Conservation (phyloP, 2,113 vertebrate species). For the Circaetus gallicus region DNA sequence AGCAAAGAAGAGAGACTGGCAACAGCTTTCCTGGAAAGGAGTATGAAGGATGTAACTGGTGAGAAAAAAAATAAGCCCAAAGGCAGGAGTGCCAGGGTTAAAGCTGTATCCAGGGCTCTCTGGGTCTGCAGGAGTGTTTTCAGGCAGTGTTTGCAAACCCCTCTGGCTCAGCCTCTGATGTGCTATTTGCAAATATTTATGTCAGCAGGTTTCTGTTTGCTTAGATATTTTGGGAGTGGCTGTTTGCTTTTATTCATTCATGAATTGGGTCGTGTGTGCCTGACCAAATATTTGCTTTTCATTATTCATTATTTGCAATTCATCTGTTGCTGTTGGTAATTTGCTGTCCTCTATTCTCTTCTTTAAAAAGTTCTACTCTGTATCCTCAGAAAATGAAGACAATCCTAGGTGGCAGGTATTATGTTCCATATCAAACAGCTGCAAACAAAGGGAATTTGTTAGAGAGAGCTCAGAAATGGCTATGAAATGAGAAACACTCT, state of each 20-base stretch:
- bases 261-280: neutral
- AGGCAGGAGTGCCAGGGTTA: neutral
- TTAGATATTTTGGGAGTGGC: neutral
- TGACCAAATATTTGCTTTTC: constrained; percentile 10
- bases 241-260: neutral
- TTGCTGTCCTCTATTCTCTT: neutral
- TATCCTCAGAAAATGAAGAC: neutral
- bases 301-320: constrained; percentile 1
- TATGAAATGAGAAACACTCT: neutral
- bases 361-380: neutral
- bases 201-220: neutral
- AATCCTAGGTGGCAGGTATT: neutral
- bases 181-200: neutral
- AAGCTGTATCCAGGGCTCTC: neutral
- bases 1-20: neutral
- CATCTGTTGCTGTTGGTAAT: neutral
- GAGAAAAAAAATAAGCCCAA: neutral
- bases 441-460: neutral
- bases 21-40: neutral
- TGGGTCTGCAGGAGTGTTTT: neutral
- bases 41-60: too few relatives aligned
- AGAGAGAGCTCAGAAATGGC: neutral
- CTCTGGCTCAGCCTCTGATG: neutral
- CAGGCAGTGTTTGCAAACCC: neutral
- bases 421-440: neutral